These are phyloP conservation scores for Tetragonula carbonaria DNA, from an alignment of 2,888 invertebrate genomes.

Conservation along the genomic window DNA sequence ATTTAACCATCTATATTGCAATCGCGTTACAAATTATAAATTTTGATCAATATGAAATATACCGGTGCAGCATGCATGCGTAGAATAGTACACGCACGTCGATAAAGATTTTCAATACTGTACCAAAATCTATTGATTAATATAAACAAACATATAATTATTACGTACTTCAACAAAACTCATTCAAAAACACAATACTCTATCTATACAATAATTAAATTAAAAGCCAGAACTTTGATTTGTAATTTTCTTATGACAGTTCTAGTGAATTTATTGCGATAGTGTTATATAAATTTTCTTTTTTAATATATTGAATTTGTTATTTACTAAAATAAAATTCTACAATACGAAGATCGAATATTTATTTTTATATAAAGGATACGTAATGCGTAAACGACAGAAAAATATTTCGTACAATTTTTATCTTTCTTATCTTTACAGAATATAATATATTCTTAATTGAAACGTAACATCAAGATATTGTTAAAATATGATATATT, in stretches of 20 bases:
- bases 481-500: too few species aligned
- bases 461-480: not conserved
- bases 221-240: not conserved
- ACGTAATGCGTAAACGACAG: not conserved
- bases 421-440: not conserved
- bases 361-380: not conserved
- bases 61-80: constrained; percentile 17
- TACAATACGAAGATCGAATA: not conserved
- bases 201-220: not conserved
- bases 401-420: not conserved
- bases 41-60: constrained; percentile 42
- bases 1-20: not conserved
- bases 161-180: not conserved
- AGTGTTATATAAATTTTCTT: not conserved
- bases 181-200: not conserved
- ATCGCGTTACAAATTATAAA: constrained; percentile 30
- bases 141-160: not conserved
- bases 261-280: too few species aligned
- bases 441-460: too few species aligned
- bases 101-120: constrained; percentile 5
- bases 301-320: not conserved
- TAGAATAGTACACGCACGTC: constrained; percentile 6
- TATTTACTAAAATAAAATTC: not conserved
- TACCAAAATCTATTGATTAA: not conserved
- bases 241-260: not conserved